Evolutionary conservation across 2,113 vertebrate genomes (phyloP), one percentile per base, ranked within the genome.

Genomic region (Chlorodrepanis virens): DNA sequence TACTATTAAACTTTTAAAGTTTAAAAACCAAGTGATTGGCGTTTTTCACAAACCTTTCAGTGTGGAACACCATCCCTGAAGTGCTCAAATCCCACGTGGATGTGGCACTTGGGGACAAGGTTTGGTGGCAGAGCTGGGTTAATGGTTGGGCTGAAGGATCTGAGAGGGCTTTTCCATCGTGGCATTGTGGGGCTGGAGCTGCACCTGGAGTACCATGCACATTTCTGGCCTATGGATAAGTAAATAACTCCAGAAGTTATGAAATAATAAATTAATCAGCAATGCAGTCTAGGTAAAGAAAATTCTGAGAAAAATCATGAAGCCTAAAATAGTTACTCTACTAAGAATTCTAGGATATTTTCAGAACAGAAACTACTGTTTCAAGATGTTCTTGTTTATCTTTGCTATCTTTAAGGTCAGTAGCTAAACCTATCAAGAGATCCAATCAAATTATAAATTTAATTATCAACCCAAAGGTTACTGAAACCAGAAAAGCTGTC

Each of bases 111-210:
- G 69, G 45, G 69, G 78, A 25, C 28, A 3, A 4, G n/a, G 33
- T 39, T 82, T 60, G 61, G 20, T 27, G 29, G 56, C 56, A 59
- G 3, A 23, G 11, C 31, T 64, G 52, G 18, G 50, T 9, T 21
- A 0, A 52, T 28, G 35, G 18, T 10, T 22, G 57, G 40, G 11
- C 12, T 24, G 2, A 4, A 37, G 57, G 19, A 5, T 10, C 19
- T 42, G 11, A 17, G 37, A 28, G 10, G 6, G 19, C 2, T 67
- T 74, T 53, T 24, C 42, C 3, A 2, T 2, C 5, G 4, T 3
- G 33, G 10, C 19, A 2, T 10, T 70, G 11, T 19, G 7, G 22
- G 40, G 20, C 57, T 70, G 54, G 17, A 63, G 25, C 22, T 47
- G 18, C 33, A 20, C 13, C 12, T n/a, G 7, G 11, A 68, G 13